Evolutionary conservation across 1,140 invertebrate species (phyloP), one percentile per base, ranked within the genome.

Genomic region (Conopomorpha cramerella): DNA sequence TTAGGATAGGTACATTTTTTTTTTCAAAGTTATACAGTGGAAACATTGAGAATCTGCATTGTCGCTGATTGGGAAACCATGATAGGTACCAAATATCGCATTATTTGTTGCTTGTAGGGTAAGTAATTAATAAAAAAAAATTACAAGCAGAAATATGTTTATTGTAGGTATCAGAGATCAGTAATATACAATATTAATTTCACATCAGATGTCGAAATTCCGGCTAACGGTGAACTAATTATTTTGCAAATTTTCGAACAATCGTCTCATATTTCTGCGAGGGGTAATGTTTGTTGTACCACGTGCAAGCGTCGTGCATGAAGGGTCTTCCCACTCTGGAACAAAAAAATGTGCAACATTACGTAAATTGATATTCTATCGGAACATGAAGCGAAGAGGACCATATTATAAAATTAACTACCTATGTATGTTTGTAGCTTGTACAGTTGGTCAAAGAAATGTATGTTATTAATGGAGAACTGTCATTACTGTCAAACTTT

Each of bases 201-300:
- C 27, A 29, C 8, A 29, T 29, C 4, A 29, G 3, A 11, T 32
- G 16, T 17, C 33, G 37, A 36, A 32, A 23, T n/a, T n/a, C n/a
- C n/a, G n/a, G n/a, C n/a, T n/a, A n/a, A n/a, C n/a, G n/a, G n/a
- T n/a, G 17, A 1, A 14, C n/a, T 30, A 27, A 4, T 36, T 46
- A 68, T 39, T 64, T 55, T n/a, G 54, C 51, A 53, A 70, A 72
- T 54, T 67, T 70, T 10, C 63, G 38, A 2, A 60, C 0, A 11
- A 70, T 58, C 25, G 42, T 50, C 31, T 67, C 37, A 33, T 66
- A 62, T 49, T 64, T 65, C 2, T 50, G 27, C 8, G 78, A 54
- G 0, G 79, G 78, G 43, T 79, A 81, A 34, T 78, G 63, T 34
- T 61, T 48, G 39, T 80, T 68, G 38, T 81, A 81, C 70, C 74